Conservation (phyloP, 2,888 invertebrate genomes). For the Drymonia ruficornis region DNA sequence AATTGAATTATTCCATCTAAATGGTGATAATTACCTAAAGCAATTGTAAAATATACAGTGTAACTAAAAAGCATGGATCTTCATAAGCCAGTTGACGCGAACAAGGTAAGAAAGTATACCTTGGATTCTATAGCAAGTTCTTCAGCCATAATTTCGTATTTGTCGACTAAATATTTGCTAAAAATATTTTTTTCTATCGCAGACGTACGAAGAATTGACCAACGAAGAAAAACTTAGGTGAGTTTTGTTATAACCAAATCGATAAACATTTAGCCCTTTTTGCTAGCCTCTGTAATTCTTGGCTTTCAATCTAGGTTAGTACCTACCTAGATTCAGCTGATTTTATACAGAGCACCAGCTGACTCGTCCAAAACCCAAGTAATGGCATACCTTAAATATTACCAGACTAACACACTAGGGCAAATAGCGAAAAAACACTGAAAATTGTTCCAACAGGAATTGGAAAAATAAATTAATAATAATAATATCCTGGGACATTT, state of each 20-base stretch:
- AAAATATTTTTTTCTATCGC: slow-evolving; percentile 52
- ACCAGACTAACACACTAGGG: too few relatives aligned
- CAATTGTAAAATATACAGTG: slow-evolving; percentile 18
- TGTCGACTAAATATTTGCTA: slow-evolving; percentile 16
- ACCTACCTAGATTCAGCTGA: too few relatives aligned
- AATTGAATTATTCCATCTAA: slow-evolving; percentile 29
- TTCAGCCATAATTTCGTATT: slow-evolving; percentile 18
- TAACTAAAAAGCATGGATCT: slow-evolving; percentile 67
- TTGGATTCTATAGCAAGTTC: slow-evolving; percentile 23
- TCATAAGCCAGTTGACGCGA: slow-evolving; percentile 76
- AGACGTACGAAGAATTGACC: slow-evolving; percentile 90
- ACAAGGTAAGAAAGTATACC: slow-evolving; percentile 65
- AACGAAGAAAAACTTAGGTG: slow-evolving; percentile 91
- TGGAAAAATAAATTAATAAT: too few relatives aligned
- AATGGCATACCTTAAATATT: too few relatives aligned
- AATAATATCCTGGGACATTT: too few relatives aligned
- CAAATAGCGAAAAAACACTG: too few relatives aligned
- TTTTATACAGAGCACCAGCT: too few relatives aligned
- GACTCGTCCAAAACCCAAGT: too few relatives aligned
- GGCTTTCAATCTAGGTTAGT: too few relatives aligned
- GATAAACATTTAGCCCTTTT: too few relatives aligned
- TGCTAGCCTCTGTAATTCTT: too few relatives aligned
- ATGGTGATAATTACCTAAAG: slow-evolving; percentile 12
- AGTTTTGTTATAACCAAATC: slow-evolving; percentile 24
- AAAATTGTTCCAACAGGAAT: too few relatives aligned